Conservation (phyloP, 2,113 vertebrate species). For the Scalopus aquaticus region DNA sequence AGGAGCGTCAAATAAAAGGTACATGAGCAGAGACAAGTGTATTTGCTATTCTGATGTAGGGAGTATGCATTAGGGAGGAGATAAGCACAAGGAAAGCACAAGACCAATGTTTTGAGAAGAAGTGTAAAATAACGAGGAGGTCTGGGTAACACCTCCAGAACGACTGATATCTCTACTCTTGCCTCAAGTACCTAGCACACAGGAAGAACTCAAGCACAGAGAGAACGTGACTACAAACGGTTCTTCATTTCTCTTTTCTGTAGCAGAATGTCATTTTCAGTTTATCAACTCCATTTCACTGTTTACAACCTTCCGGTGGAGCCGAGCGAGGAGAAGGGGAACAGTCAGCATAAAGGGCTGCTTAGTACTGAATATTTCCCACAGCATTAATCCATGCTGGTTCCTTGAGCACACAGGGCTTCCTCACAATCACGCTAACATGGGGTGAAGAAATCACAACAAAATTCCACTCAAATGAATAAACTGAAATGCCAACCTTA, state of each 20-base stretch:
- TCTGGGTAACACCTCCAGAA: neutral
- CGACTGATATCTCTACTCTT: neutral
- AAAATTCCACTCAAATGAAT: neutral
- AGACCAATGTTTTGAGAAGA: neutral
- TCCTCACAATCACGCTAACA: conserved; percentile 7
- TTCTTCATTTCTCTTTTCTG: neutral
- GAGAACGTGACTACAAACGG: neutral
- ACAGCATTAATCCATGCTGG: neutral
- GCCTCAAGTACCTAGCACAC: neutral
- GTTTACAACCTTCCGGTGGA: neutral
- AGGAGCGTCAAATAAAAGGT: neutral
- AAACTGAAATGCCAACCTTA: neutral
- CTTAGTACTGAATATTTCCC: neutral
- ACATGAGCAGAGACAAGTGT: neutral
- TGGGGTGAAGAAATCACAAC: neutral
- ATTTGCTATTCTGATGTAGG: neutral
- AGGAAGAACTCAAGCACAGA: neutral
- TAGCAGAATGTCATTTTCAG: neutral
- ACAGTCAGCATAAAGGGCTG: neutral
- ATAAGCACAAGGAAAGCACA: neutral
- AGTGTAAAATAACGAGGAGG: neutral
- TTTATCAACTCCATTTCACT: neutral
- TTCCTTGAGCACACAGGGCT: neutral
- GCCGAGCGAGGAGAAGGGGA: neutral
- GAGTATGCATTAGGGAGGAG: neutral